phyloP scores from a whole-genome alignment of 2,888 invertebrate species.

The Phorcus lineatus region DNA sequence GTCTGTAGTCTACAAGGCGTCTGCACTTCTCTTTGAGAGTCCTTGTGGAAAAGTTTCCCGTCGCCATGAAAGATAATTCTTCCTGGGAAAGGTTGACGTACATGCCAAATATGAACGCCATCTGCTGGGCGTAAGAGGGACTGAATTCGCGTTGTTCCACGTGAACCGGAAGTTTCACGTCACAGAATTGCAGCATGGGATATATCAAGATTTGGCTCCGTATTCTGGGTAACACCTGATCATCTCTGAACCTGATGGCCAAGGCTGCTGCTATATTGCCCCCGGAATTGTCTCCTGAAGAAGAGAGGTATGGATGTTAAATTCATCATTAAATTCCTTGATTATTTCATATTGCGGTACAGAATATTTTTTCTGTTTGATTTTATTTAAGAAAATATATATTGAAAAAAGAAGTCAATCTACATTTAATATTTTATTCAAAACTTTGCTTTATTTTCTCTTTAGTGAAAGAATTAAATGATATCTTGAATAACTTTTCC shows the following conservation, averaged over 20 bases:
- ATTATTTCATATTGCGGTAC: too few relatives aligned
- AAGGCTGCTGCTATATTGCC: constrained; percentile 25
- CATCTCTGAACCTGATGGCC: constrained; percentile 20
- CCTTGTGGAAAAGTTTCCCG: neutral
- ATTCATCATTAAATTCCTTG: neutral
- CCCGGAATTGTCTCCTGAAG: constrained; percentile 25
- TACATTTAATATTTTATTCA: too few relatives aligned
- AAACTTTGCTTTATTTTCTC: too few relatives aligned
- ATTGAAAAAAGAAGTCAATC: too few relatives aligned
- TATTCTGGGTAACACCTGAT: neutral
- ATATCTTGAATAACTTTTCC: too few relatives aligned
- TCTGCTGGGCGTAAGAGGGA: neutral
- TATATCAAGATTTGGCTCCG: constrained; percentile 27
- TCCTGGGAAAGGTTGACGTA: neutral
- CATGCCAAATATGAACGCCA: neutral
- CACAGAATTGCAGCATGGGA: constrained; percentile 21
- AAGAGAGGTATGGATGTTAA: neutral
- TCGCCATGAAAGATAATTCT: neutral
- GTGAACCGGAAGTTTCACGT: constrained; percentile 6
- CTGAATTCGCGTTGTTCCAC: neutral
- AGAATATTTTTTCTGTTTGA: too few relatives aligned
- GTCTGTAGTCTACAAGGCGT: neutral
- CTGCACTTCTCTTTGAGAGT: neutral
- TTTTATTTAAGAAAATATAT: too few relatives aligned
- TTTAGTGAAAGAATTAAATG: too few relatives aligned